Conservation (phyloP, 2,888 invertebrate genomes). For the Pycnomerus fuliginosus region DNA sequence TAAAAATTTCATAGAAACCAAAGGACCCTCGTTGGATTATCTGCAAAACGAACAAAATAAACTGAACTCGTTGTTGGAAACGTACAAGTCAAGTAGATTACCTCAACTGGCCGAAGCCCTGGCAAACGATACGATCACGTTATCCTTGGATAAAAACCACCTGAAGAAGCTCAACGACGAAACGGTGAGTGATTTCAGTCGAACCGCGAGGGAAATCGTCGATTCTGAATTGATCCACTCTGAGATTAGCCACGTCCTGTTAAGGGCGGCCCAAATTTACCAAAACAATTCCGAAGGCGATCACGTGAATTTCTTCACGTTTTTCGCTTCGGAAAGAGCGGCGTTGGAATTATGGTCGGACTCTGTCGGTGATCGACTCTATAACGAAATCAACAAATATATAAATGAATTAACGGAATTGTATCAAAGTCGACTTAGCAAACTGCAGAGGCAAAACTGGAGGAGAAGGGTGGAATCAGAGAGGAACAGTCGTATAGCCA, state of each 20-base stretch:
- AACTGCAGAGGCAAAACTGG: conserved; percentile 57
- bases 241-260: conserved; percentile 73
- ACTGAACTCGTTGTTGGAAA: conserved; percentile 36
- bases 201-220: conserved; percentile 72
- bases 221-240: conserved; percentile 75
- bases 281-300: conserved; percentile 58
- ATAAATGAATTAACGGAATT: conserved; percentile 66
- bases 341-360: conserved; percentile 75
- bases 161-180: conserved; percentile 60
- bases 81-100: conserved; percentile 69
- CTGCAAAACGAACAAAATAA: conserved; percentile 40
- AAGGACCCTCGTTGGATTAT: conserved; percentile 36
- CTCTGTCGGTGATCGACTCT: conserved; percentile 69
- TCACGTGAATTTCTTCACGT: conserved; percentile 60
- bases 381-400: conserved; percentile 70
- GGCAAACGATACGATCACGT: conserved; percentile 68
- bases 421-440: conserved; percentile 65
- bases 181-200: conserved; percentile 73
- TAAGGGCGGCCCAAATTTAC: conserved; percentile 68
- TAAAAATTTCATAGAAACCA: conserved; percentile 36
- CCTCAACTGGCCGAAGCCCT: conserved; percentile 70
- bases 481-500: conserved; percentile 52
- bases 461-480: conserved; percentile 54
- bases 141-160: conserved; percentile 56
- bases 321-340: conserved; percentile 67